Base-by-base conservation (phyloP, 64 coral and sea anemone species). In the Porites lutea region DNA sequence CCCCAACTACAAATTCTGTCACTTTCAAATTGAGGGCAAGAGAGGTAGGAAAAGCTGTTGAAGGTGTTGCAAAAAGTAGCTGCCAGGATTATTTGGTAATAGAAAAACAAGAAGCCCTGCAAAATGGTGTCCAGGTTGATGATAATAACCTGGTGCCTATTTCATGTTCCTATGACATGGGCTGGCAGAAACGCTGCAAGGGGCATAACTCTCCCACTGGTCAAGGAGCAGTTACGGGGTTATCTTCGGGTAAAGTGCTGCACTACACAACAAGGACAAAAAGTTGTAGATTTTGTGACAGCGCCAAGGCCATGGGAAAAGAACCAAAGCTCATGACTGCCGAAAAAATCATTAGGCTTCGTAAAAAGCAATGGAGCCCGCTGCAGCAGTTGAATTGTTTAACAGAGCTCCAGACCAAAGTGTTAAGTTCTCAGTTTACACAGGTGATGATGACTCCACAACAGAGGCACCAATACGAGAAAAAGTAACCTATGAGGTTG, bases 201-300 rank as follows among this genome's bases (percentile, higher is more conserved):
- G 89, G 85, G 0, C 90, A 96, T 65, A 96, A 89, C 16, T 96
- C 90, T 2, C 58, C 27, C 8, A 89, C 90, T 11, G 86, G 90
- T 58, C 95, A 96, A 11, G 95, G n/a, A 48, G 95, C 86, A 79
- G 90, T 89, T 4, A 96, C 88, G 94, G 48, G 89, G 2, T 69
- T 76, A 19, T 57, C 71, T 59, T 79, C 48, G 66, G 94, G 94
- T 8, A 92, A 96, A 77, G 73, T 92, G 4, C 60, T 92, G 48
- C 87, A 89, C 82, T 96, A 92, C 48, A 78, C 47, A 3, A 96
- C 90, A 57, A 58, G 59, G 68, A 70, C 14, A 86, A 19, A 86
- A 86, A 70, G 63, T 16, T 53, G 59, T 60, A 65, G 82, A 48
- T 62, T 86, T 86, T 69, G 62, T 16, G 52, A 22, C 68, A 69